These are phyloP conservation scores for Hemithea aestivaria DNA, from an alignment of 2,888 invertebrate genomes.

Conservation along the genomic window DNA sequence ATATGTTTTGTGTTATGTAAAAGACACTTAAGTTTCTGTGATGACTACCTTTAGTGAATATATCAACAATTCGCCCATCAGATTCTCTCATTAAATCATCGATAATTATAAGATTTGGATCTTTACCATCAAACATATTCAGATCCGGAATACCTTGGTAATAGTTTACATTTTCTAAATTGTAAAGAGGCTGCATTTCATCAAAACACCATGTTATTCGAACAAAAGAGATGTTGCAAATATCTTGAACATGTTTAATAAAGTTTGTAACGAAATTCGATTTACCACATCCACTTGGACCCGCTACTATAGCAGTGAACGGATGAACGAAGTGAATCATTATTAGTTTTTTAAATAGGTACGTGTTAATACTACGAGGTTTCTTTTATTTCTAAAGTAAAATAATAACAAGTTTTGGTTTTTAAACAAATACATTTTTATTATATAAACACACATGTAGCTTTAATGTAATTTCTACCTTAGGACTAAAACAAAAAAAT, in stretches of 20 bases:
- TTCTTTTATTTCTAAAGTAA: no score
- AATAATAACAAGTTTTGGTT: no score
- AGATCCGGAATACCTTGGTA: constrained; percentile 32
- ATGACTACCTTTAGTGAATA: constrained; percentile 8
- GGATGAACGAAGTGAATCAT: constrained; percentile 19
- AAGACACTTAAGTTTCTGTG: constrained; percentile 35
- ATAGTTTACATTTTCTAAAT: constrained; percentile 26
- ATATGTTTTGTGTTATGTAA: constrained; percentile 33
- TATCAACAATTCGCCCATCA: constrained; percentile 31
- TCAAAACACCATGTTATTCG: no score
- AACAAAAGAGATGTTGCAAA: constrained; percentile 9
- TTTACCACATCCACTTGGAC: constrained; percentile 32
- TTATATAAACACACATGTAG: no score
- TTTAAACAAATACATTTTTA: no score
- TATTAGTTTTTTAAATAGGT: no score
- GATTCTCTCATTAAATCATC: constrained; percentile 37
- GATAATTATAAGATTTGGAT: constrained; percentile 28
- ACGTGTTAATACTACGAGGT: neutral
- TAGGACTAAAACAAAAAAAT: no score
- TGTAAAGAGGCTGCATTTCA: no score
- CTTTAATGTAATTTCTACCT: no score
- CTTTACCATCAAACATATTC: constrained; percentile 26
- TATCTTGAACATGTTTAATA: constrained; percentile 11
- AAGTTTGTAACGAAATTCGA: constrained; percentile 21
- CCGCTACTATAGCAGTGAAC: constrained; percentile 23